Evolutionary conservation across 1,140 invertebrate species (phyloP), one percentile per base, ranked within the genome.

Genomic region (Steinernema khuongi): DNA sequence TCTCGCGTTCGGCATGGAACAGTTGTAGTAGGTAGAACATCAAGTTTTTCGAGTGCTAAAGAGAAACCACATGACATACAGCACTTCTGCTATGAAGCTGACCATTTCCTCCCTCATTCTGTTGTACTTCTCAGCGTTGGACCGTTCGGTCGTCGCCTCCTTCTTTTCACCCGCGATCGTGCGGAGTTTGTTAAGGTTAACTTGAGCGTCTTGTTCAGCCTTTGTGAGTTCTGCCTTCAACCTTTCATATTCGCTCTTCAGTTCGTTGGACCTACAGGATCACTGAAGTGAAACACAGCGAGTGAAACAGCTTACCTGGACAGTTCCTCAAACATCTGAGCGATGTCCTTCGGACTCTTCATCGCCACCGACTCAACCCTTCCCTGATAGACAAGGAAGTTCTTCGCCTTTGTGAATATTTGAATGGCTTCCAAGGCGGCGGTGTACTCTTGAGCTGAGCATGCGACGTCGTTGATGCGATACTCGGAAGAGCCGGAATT

Each of bases 301-400:
- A 22, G n/a, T 1, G 31, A 19, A 22, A 31, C 26, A 70, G 85
- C 87, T 82, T 85, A 92, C 91, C 92, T 91, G 88, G 95, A 97
- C 44, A 99, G 97, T 89, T 99, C 96, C 87, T 99, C 97, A 90
- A 99, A 99, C 19, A 99, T 89, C 17, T 91, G 90, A 22, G 95
- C 98, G 82, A 95, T 90, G 87, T 99, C 96, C 85, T 97, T 97
- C 0, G 96, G 95, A 88, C 95, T 98, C 88, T 99, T 99, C 95
- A 99, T 99, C 1, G 97, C 97, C 83, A 99, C 97, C 32, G 93
- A 96, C 87, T 99, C 97, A 1, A 99, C 96, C 26, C 95, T 95
- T 7, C 97, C 97, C 91, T 99, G 97, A 86, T 99, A 99, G n/a
- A 99, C 97, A 22, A 99, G 87, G 86, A 99, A 99, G 86, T 99